Evolutionary conservation across 2,888 invertebrate species (phyloP).

Genomic region (Margaritifera margaritifera): DNA sequence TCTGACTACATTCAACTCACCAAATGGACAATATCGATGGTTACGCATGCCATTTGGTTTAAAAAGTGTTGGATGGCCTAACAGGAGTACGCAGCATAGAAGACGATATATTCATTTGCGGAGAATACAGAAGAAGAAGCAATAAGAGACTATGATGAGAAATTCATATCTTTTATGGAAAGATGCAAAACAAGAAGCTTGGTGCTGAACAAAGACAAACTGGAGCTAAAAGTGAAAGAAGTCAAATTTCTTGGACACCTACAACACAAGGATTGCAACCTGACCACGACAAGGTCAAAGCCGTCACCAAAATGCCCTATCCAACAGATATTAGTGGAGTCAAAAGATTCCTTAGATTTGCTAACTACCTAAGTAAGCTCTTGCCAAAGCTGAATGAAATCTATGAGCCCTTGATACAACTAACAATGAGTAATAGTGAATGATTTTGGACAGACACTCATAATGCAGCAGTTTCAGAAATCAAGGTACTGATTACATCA

Average conservation of each 20-base stretch:
- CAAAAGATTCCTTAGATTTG: conserved; percentile 32
- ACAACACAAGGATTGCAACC: conserved; percentile 23
- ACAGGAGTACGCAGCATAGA: conserved; percentile 31
- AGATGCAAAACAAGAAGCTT: conserved; percentile 19
- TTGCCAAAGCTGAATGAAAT: conserved; percentile 35
- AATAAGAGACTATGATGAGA: conserved; percentile 27
- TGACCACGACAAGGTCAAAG: conserved; percentile 34
- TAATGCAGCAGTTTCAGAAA: conserved; percentile 1
- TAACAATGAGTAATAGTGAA: conserved; percentile 8
- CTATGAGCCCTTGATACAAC: conserved; percentile 29
- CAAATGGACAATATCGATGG: conserved; percentile 42
- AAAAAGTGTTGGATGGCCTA: conserved; percentile 35
- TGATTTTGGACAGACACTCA: neutral
- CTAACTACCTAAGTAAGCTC: conserved; percentile 37
- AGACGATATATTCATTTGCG: conserved; percentile 41
- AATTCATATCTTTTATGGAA: conserved; percentile 26
- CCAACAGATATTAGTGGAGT: conserved; percentile 40
- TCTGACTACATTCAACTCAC: conserved; percentile 44
- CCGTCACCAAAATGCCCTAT: conserved; percentile 37
- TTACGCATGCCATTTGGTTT: conserved; percentile 42
- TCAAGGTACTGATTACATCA: neutral
- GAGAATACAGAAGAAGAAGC: conserved; percentile 28
- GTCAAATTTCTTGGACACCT: conserved; percentile 30
- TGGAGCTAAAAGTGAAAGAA: conserved; percentile 24
- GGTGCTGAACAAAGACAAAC: conserved; percentile 26